Percentiles rank a stretch among this genome's conserved stretches.
Conservation (phyloP, 2,113 vertebrate species). For the Chiloscyllium plagiosum region DNA sequence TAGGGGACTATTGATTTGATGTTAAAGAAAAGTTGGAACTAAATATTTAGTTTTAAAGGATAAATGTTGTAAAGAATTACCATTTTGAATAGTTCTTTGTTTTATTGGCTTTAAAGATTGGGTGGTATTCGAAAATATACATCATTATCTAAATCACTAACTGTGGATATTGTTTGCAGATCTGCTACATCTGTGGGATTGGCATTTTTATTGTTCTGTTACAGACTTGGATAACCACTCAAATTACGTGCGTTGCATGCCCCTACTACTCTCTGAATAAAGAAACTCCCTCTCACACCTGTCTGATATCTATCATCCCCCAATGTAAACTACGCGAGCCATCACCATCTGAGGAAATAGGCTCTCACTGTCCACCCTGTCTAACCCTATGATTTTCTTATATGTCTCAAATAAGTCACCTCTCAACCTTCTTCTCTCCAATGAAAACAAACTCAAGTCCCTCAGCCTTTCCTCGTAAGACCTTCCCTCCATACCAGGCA, state of each 20-base stretch:
- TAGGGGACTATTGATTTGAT: conserved; percentile 17
- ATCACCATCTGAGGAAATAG: too few species aligned
- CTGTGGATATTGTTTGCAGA: neutral
- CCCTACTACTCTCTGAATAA: too few species aligned
- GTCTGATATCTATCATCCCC: too few species aligned
- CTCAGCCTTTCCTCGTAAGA: too few species aligned
- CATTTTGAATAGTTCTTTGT: neutral
- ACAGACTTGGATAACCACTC: neutral
- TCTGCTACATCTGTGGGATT: neutral
- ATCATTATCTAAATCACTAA: neutral
- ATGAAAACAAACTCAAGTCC: too few species aligned
- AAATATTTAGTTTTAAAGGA: neutral
- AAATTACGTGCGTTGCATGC: neutral
- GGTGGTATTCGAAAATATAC: neutral
- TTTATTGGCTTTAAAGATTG: neutral
- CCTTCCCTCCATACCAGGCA: too few species aligned
- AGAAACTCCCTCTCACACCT: too few species aligned
- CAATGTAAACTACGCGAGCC: too few species aligned
- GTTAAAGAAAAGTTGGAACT: neutral
- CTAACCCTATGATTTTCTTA: too few species aligned
- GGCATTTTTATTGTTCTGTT: neutral
- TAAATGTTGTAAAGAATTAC: neutral
- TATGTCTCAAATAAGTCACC: too few species aligned
- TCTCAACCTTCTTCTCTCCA: too few species aligned
- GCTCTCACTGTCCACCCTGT: too few species aligned